Percentiles rank a stretch among this genome's conserved stretches.
These are phyloP conservation scores for Alentia gelatinosa DNA, from an alignment of 2,888 invertebrate genomes.

Conservation along the genomic window DNA sequence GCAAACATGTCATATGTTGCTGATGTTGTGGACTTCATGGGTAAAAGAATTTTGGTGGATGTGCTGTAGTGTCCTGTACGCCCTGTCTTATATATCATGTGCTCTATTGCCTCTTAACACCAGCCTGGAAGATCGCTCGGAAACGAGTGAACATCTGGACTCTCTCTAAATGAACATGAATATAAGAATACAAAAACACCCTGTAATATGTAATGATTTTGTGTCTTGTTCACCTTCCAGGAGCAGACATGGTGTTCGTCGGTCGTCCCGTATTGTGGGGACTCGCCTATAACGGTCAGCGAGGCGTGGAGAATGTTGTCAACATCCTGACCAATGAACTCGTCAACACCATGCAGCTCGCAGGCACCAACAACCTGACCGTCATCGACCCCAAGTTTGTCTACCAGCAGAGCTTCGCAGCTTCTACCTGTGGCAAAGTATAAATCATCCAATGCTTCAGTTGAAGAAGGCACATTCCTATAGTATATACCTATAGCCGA, in stretches of 20 bases:
- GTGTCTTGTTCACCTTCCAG: background rate
- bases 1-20: no score
- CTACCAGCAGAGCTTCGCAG: background rate
- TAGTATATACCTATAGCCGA: no score
- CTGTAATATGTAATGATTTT: background rate
- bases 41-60: no score
- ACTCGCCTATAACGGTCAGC: slow-evolving; percentile 14
- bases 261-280: slow-evolving; percentile 28
- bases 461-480: no score
- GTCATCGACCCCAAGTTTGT: background rate
- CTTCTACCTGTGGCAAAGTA: background rate
- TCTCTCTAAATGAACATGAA: no score
- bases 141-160: no score
- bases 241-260: slow-evolving; percentile 43
- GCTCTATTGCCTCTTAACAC: no score
- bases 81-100: no score
- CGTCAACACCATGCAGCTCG: slow-evolving; percentile 30
- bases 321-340: slow-evolving; percentile 5
- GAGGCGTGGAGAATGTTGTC: background rate
- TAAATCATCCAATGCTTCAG: background rate
- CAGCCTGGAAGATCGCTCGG: no score
- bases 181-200: background rate
- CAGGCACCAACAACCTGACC: background rate
- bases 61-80: no score
- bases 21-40: no score